A percentile compares a stretch with the other conserved stretches of the same genome.
phyloP scores from a whole-genome alignment of 2,797 vertebrate species.

The Octomys mimax region DNA sequence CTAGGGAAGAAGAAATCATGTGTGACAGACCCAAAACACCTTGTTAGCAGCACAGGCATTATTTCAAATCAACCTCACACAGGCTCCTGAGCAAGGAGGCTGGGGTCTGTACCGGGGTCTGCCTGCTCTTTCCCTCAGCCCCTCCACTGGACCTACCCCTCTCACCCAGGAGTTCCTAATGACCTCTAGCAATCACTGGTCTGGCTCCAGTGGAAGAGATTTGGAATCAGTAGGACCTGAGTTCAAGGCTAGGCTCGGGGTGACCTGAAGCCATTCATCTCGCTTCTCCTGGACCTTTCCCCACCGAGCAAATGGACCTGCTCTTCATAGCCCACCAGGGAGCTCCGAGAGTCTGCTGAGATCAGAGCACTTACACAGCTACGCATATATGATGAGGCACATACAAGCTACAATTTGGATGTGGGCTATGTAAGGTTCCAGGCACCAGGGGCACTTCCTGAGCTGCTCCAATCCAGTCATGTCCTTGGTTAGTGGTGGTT shows the following conservation, averaged over 20 bases:
- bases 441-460: slow-evolving; percentile 52
- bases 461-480: not conserved
- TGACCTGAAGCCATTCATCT: not conserved
- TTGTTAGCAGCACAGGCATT: not conserved
- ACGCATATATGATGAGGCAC: not conserved
- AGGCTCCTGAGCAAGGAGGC: not conserved
- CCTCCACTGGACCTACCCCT: not conserved
- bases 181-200: not conserved
- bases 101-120: too few species aligned
- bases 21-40: not conserved
- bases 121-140: not conserved
- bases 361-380: not conserved
- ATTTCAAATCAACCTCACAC: not conserved
- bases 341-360: not conserved
- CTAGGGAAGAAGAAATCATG: not conserved
- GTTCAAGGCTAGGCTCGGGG: not conserved
- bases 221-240: not conserved
- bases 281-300: not conserved
- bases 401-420: slow-evolving; percentile 12
- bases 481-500: slow-evolving; percentile 13
- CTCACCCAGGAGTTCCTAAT: not conserved
- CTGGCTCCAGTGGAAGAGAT: not conserved
- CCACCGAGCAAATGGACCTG: not conserved
- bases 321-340: not conserved
- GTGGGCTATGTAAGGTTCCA: slow-evolving; percentile 41